Base-by-base conservation (phyloP, 2,888 invertebrate genomes). In the Bembecia ichneumoniformis region DNA sequence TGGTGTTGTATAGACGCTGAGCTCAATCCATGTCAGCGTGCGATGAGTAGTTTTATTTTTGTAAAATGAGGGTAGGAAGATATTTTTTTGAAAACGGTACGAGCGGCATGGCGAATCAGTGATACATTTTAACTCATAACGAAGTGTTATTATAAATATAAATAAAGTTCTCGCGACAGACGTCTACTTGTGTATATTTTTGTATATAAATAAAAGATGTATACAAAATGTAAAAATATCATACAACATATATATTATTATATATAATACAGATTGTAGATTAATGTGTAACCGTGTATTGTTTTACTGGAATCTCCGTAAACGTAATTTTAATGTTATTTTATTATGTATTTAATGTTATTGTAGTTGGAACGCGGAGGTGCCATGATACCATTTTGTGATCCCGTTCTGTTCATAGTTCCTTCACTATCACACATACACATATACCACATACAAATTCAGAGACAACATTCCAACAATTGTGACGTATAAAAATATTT, bases 311-410 rank as follows among this genome's bases (percentile, higher is more conserved):
- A 86, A 83, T 82, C 84, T 86, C 82, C 70, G 67, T 83, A 78
- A 81, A 67, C 77, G 78, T 82, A 80, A 63, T 58, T 75, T 80
- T 81, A 78, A 74, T 68, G 63, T 76, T 79, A 76, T 79, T 81
- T 77, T 80, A 75, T 82, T n/a, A 68, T 62, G 67, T 78, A 79
- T 76, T 74, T 74, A 77, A 77, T 74, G 64, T 74, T 66, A 77
- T 74, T 60, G 70, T 82, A 78, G 79, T 77, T 67, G 74, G 77
- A 79, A 75, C 68, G 80, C 80, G 74, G 79, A 80, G 83, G 86
- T 87, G 86, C 86, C 86, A 87, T 87, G 77, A 79, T 78, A 81
- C 74, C 76, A 71, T 70, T 79, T 77, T 78, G 71, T 82, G 80
- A 74, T 81, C 71, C 73, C 74, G 70, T 72, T 63, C 64, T 68